Evolutionary conservation across 2,113 vertebrate genomes (phyloP).

Genomic region (Geococcyx californianus): DNA sequence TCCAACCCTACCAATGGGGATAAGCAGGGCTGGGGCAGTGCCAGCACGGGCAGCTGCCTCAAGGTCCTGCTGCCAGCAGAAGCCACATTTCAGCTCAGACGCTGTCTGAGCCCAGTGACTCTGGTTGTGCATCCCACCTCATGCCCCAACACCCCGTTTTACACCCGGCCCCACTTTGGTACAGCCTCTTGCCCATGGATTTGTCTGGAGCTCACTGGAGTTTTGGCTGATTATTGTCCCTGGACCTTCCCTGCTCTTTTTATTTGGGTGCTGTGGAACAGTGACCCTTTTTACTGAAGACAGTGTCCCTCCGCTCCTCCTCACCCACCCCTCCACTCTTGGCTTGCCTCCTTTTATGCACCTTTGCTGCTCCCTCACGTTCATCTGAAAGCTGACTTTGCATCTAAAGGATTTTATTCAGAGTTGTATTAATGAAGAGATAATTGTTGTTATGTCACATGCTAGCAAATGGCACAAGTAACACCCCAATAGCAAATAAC

Average conservation of each 20-base stretch:
- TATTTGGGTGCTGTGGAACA: background rate
- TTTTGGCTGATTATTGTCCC: background rate
- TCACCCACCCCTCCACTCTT: background rate
- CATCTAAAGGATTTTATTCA: background rate
- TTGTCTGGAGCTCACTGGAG: background rate
- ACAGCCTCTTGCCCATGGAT: fast-evolving
- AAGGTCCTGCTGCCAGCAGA: background rate
- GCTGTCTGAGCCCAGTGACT: background rate
- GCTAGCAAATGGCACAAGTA: background rate
- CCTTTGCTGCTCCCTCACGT: background rate
- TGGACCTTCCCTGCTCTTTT: fast-evolving
- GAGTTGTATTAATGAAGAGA: background rate
- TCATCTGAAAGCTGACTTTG: background rate
- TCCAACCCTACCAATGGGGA: background rate
- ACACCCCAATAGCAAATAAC: background rate
- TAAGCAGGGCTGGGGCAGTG: background rate
- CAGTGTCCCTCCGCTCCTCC: background rate
- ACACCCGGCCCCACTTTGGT: background rate
- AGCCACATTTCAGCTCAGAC: background rate
- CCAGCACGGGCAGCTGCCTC: background rate
- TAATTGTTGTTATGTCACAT: background rate
- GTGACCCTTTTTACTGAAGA: background rate
- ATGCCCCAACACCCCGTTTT: fast-evolving
- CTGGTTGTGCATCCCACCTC: fast-evolving
- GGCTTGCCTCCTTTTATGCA: fast-evolving